A percentile compares a stretch with the other conserved stretches of the same genome.
Conservation (phyloP, 2,113 vertebrate species). For the Spilogale gracilis region DNA sequence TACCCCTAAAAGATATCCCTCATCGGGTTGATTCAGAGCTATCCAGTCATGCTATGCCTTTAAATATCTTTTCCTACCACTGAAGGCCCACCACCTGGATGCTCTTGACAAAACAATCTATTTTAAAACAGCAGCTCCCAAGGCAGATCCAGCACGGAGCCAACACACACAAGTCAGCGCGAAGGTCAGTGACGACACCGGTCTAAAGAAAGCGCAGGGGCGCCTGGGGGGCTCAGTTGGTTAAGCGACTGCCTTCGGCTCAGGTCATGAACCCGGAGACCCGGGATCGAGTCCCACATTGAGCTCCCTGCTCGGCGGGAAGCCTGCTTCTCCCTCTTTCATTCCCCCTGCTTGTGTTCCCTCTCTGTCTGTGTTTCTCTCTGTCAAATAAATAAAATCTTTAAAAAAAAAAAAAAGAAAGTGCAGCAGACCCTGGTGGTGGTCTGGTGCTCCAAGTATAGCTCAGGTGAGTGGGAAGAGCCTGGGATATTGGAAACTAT, state of each 20-base stretch:
- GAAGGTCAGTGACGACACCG: neutral
- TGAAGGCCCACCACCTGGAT: neutral
- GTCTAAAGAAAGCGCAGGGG: neutral
- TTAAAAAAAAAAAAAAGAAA: neutral
- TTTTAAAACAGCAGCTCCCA: neutral
- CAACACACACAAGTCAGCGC: neutral
- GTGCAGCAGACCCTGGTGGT: neutral
- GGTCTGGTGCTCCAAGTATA: neutral
- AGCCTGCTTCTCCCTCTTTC: too few species aligned
- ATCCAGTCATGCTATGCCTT: neutral
- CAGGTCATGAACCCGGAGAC: too few species aligned
- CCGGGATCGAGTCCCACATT: too few species aligned
- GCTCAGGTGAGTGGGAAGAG: neutral
- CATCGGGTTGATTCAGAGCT: neutral
- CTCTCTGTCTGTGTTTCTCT: too few species aligned
- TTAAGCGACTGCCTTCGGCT: too few species aligned
- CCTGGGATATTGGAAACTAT: neutral
- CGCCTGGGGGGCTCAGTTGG: too few species aligned
- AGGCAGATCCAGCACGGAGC: neutral
- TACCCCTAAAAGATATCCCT: neutral
- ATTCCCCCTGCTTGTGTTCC: too few species aligned
- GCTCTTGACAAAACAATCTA: neutral
- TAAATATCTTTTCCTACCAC: constrained; percentile 9
- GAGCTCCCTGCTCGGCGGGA: too few species aligned
- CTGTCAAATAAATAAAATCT: too few species aligned